Percentiles rank a stretch among this genome's conserved stretches.
Conservation (phyloP, 2,888 invertebrate species). For the Lithophane semibrunnea region DNA sequence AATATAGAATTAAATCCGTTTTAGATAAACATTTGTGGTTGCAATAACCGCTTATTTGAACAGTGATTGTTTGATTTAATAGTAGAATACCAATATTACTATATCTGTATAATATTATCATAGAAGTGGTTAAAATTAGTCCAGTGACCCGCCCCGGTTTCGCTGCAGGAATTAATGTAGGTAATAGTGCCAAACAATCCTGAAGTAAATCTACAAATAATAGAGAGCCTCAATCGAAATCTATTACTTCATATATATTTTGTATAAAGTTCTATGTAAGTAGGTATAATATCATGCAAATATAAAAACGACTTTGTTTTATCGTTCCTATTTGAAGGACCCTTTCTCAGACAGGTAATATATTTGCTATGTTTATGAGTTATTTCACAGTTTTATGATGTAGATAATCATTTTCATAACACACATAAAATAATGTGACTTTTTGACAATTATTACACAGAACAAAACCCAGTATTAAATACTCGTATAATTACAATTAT, state of each 20-base stretch:
- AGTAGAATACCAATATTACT: slow-evolving; percentile 6
- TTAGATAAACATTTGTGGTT: slow-evolving; percentile 26
- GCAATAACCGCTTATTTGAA: slow-evolving; percentile 22
- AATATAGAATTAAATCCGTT: neutral
- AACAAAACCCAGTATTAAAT: neutral
- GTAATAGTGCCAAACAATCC: neutral
- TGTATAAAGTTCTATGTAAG: neutral
- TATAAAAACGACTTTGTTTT: slow-evolving; percentile 1
- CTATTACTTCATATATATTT: neutral
- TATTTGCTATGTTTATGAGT: neutral
- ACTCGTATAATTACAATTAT: neutral
- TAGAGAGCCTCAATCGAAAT: neutral
- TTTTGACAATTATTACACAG: neutral
- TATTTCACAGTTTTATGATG: slow-evolving; percentile 1
- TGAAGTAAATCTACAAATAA: neutral
- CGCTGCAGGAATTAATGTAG: neutral
- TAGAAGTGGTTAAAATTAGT: neutral
- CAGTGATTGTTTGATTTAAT: slow-evolving; percentile 3
- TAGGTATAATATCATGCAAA: neutral
- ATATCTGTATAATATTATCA: neutral
- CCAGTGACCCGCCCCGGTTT: neutral
- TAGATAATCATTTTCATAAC: neutral
- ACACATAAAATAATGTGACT: neutral
- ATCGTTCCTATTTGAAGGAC: neutral
- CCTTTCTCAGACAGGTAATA: neutral